Base-by-base conservation (phyloP, 2,888 invertebrate genomes). In the Dynastes maya region DNA sequence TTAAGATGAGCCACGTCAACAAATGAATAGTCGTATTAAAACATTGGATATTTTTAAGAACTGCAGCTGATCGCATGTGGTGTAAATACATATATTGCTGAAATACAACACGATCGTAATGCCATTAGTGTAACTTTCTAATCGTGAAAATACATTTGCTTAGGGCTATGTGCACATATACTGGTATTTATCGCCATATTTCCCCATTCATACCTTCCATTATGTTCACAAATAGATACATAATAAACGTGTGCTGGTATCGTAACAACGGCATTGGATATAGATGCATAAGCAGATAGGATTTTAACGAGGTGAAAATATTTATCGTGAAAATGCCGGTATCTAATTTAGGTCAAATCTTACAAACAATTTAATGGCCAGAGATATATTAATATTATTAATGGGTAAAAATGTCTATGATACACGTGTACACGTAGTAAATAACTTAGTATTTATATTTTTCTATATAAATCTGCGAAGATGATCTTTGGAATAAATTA, bases 131-230 rank as follows among this genome's bases (percentile, higher is more conserved):
- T 68, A 68, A 40, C 76, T 77, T 76, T 77, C 76, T 77, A 68
- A 77, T 77, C 76, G 76, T 68, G 75, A 77, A 68, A 77, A 68
- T 77, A 45, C 45, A 68, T 13, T 58, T 32, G 65, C 76, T 61
- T 68, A 40, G 27, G 76, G 76, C 76, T 55, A 55, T 22, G 2
- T 55, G 22, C 55, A 55, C 22, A 55, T 55, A 22, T 40, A 49
- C 13, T 22, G 45, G 51, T 76, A 53, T 51, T 37, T 65, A 76
- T 53, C 16, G n/a, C 13, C 49, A 61, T 61, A 45, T 22, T 74
- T 74, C 49, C 45, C 13, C 63, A 61, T 63, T 27, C 40, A 49
- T 63, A 61, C 27, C 13, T 16, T 61, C 16, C 32, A 58, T 37
- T 32, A 40, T 40, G n/a, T 55, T 72, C 29, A 8, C 16, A 16